Evolutionary conservation across 2,113 vertebrate genomes (phyloP).

Genomic region (Onychostruthus taczanowskii): DNA sequence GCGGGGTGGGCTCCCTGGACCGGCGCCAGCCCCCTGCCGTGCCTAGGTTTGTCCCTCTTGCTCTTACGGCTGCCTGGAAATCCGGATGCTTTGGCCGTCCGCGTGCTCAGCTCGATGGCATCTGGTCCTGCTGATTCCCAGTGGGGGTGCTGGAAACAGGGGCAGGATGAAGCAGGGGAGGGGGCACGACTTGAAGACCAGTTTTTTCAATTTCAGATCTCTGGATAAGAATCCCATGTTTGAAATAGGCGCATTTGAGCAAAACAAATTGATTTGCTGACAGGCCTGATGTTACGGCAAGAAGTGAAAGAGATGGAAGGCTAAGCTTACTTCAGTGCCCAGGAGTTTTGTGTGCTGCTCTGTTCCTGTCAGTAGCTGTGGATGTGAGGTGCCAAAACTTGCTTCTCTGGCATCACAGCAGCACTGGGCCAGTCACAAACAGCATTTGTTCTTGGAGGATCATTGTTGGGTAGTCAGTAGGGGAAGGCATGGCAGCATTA

Average conservation of each 20-base stretch:
- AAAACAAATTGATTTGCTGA: neutral
- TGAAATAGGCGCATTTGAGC: neutral
- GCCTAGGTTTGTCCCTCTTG: fast-evolving
- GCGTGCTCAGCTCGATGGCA: too few relatives aligned
- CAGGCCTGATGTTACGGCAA: fast-evolving
- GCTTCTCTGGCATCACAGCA: neutral
- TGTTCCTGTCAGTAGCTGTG: neutral
- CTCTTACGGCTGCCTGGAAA: neutral
- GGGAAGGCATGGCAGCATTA: neutral
- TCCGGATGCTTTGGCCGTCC: fast-evolving
- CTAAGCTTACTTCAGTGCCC: neutral
- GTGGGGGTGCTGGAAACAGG: neutral
- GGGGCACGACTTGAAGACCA: neutral
- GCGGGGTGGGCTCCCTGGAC: neutral
- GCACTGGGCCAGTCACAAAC: neutral
- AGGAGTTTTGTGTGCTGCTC: neutral
- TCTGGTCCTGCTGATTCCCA: neutral
- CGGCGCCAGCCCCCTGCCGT: neutral
- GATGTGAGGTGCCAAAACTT: neutral
- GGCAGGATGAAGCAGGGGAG: too few relatives aligned
- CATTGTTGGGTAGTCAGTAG: fast-evolving
- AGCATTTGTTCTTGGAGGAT: neutral
- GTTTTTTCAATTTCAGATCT: neutral
- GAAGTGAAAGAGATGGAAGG: neutral
- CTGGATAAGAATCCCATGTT: neutral